phyloP scores from a whole-genome alignment of 2,113 vertebrate species.

The Pithys albifrons region DNA sequence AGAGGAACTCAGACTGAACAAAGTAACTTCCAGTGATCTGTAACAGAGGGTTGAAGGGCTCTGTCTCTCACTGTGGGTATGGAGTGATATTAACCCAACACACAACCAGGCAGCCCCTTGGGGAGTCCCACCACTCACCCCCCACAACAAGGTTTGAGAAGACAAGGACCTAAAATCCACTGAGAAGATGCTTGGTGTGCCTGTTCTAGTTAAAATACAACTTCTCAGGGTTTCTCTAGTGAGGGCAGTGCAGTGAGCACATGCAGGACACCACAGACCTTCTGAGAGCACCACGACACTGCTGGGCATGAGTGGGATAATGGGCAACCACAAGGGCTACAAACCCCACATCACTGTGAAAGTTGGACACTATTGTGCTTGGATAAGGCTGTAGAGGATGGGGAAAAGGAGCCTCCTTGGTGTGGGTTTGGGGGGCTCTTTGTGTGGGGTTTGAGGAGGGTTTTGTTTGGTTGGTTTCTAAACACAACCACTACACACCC shows the following conservation, averaged over 20 bases:
- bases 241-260: background rate
- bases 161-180: background rate
- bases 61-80: fast-evolving
- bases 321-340: background rate
- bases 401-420: background rate
- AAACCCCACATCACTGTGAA: background rate
- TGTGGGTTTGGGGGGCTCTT: background rate
- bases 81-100: fast-evolving
- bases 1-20: background rate
- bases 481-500: background rate
- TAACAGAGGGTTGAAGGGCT: background rate
- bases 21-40: background rate
- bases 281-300: background rate
- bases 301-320: background rate
- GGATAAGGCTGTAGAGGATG: background rate
- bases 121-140: background rate
- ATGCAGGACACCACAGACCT: background rate
- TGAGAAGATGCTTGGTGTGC: background rate
- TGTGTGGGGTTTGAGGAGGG: background rate
- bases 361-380: background rate
- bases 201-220: background rate
- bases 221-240: background rate
- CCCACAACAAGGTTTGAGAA: background rate
- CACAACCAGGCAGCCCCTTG: background rate
- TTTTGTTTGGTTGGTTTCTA: background rate